Conservation (phyloP, 2,113 vertebrate genomes). For the Columba livia region DNA sequence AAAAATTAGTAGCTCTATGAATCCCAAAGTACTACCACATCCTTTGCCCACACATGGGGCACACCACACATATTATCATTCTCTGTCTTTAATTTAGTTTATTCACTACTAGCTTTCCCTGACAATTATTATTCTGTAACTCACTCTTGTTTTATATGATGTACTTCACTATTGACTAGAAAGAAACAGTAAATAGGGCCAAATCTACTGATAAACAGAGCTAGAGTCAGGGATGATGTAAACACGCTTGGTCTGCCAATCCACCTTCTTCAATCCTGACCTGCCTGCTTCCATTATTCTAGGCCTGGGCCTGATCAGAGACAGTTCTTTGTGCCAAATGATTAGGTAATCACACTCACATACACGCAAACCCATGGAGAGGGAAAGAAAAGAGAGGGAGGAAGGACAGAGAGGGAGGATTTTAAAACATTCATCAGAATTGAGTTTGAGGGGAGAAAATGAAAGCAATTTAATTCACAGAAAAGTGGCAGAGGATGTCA, state of each 20-base stretch:
- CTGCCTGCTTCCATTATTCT: not conserved
- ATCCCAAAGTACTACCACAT: not conserved
- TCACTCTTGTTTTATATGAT: not conserved
- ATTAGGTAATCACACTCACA: not conserved
- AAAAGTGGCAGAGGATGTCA: not conserved
- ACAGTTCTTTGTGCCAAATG: not conserved
- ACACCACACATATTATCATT: accelerated
- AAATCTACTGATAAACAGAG: slow-evolving; percentile 8
- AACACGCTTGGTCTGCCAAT: slow-evolving; percentile 12
- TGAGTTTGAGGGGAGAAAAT: not conserved
- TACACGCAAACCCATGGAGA: not conserved
- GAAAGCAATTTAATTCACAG: not conserved
- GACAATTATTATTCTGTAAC: not conserved
- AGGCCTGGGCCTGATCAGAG: not conserved
- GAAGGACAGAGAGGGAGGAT: not conserved
- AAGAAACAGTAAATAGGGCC: slow-evolving; percentile 4
- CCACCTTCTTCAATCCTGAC: slow-evolving; percentile 20
- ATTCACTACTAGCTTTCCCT: not conserved
- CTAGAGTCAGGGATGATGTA: slow-evolving; percentile 22
- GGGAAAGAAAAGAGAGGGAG: too few relatives aligned
- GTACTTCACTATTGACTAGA: not conserved
- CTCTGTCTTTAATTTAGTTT: not conserved
- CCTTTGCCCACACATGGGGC: not conserved
- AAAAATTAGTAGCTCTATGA: not conserved
- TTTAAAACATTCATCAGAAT: not conserved